Evolutionary conservation across 2,888 invertebrate species (phyloP), one percentile per base, ranked within the genome.

Genomic region (Plebejus anna): DNA sequence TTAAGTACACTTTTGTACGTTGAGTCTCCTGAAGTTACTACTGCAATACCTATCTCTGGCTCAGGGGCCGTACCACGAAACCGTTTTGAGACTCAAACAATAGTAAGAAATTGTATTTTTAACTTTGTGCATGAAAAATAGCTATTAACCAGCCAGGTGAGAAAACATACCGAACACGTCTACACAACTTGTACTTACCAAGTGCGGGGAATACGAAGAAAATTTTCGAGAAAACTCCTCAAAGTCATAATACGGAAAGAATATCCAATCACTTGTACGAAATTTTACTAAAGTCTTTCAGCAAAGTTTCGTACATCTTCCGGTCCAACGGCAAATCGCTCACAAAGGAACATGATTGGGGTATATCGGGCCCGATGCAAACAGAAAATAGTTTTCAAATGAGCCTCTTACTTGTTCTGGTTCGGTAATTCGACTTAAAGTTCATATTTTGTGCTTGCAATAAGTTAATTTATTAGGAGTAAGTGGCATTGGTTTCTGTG

Each of bases 261-360:
- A 73, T 73, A 73, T 73, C 51, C 73, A 73, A 73, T 73, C 73
- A 51, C 51, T 73, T 51, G 73, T 16, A 51, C 55, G 13, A 73
- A 73, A 73, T 73, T 73, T 73, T 55, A 73, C 73, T 73, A 73
- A 72, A 72, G 72, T 72, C 47, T 72, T 47, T 51, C 55, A 51
- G 47, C 73, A 73, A 73, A 73, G 51, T 73, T 73, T 55, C 55
- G 32, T 55, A 73, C 73, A 73, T 73, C 55, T 55, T 73, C 47
- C 51, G 55, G 73, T 73, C 73, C 73, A 36, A 66, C 32, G 36
- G 66, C 66, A 66, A 66, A 66, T 66, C 66, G 76, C 79, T 78
- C 79, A 79, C 79, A 79, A 79, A 78, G 79, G 78, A 59, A 38
- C n/a, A 75, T 77, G 51, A 66, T 70, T 66, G 36, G 73, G 28